Evolutionary conservation across 2,888 invertebrate genomes (phyloP), one percentile per base, ranked within the genome.

Genomic region (Atrina japonica): DNA sequence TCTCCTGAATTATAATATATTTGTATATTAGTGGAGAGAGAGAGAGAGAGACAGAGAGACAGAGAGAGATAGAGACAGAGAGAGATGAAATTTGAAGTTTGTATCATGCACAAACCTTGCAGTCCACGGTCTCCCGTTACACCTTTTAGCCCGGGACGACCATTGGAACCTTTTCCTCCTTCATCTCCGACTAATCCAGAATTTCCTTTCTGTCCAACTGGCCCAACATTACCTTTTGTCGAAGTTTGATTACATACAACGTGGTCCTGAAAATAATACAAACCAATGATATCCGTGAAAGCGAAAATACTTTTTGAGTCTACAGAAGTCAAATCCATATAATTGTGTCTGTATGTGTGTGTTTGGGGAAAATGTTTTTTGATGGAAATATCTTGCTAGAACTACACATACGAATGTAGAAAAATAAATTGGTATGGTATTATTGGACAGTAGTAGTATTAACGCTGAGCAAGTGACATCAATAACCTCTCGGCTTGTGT

Each of bases 81-180:
- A n/a, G n/a, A n/a, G 23, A 23, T 49, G 6, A 6, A 49, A 49
- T 49, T 1, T 18, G 9, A 27, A 23, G 29, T n/a, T 29, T 14
- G 11, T 30, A 60, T 14, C 27, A 7, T 14, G 5, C 18, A 30
- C 30, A 7, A 16, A 61, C 61, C 61, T 14, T 61, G 16, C 3
- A 16, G 35, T 9, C 61, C 61, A 16, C 47, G 45, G 18, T 61
- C 61, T 11, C 61, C 61, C n/a, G 47, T 61, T 14, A 49, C 35
- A 25, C 61, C 61, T 25, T 35, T 61, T 1, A 23, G 35, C 23
- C 61, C 61, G 6, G 30, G 35, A 35, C 30, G 50, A 14, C 61
- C 61, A 23, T 30, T 25, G 7, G 27, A 6, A n/a, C 61, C 61
- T 35, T 40, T 35, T 11, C n/a, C 21, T 23, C 61, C 61, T 23